These are phyloP conservation scores for Amphipyra tragopoginis DNA, from an alignment of 2,888 invertebrate species.

Conservation along the genomic window DNA sequence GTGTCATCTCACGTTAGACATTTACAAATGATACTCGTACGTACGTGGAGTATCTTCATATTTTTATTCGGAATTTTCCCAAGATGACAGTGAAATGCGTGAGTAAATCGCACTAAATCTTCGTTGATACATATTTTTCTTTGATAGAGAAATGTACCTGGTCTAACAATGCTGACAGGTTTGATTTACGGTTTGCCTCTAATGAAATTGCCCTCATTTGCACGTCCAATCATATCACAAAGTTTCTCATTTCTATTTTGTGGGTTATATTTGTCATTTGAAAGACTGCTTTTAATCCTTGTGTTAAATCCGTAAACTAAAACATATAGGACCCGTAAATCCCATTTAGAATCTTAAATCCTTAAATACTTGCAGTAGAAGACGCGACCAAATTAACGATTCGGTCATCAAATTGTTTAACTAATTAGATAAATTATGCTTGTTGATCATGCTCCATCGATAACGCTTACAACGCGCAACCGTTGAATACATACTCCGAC, in stretches of 20 bases:
- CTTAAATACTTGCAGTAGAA: not conserved
- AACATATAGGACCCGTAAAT: constrained; percentile 1
- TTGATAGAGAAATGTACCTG: constrained; percentile 26
- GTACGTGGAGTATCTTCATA: constrained; percentile 29
- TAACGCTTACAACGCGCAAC: constrained; percentile 64
- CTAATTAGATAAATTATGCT: constrained; percentile 56
- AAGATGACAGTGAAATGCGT: constrained; percentile 32
- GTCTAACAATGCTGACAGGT: constrained; percentile 20
- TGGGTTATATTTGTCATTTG: constrained; percentile 20
- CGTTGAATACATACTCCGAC: constrained; percentile 56
- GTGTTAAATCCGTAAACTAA: constrained; percentile 11
- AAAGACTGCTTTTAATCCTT: constrained; percentile 1
- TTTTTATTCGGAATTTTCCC: constrained; percentile 42
- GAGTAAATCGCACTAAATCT: constrained; percentile 39
- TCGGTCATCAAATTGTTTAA: constrained; percentile 34
- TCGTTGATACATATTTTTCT: constrained; percentile 35
- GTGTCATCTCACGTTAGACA: constrained; percentile 42
- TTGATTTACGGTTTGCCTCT: constrained; percentile 32
- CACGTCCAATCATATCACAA: constrained; percentile 36
- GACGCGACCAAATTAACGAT: constrained; percentile 18
- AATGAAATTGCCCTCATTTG: constrained; percentile 46
- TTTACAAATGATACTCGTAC: constrained; percentile 49
- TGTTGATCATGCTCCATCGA: constrained; percentile 55
- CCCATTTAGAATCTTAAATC: not conserved
- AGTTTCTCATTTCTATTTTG: constrained; percentile 17